Evolutionary conservation across 2,888 invertebrate species (phyloP).

Genomic region (Falcaria lacertinaria): DNA sequence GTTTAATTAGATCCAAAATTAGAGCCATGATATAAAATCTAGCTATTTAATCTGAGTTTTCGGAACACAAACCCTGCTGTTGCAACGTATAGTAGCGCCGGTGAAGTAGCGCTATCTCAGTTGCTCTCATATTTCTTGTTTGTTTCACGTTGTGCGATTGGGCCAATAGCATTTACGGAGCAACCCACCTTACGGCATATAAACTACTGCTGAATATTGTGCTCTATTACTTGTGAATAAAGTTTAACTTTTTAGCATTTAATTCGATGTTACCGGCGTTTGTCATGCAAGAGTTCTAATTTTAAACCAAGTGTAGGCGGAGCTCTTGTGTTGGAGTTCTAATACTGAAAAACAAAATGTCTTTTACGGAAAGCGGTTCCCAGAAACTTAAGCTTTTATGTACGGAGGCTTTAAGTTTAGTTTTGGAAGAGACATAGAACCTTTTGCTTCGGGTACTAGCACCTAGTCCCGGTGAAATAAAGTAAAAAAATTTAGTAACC

Average conservation of each 20-base stretch:
- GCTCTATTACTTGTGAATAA: conserved; percentile 71
- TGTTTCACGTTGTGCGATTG: conserved; percentile 73
- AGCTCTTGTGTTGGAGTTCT: conserved; percentile 71
- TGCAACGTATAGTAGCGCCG: conserved; percentile 18
- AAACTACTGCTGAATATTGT: conserved; percentile 70
- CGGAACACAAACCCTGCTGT: conserved; percentile 15
- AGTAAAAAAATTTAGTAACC: conserved; percentile 77
- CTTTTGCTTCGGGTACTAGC: conserved; percentile 43
- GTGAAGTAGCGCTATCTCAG: conserved; percentile 56
- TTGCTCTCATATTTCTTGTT: conserved; percentile 71
- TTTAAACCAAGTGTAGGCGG: conserved; percentile 80
- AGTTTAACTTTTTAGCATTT: conserved; percentile 76
- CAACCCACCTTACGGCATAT: conserved; percentile 75
- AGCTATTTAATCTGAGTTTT: conserved; percentile 3
- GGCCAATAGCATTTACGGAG: conserved; percentile 76
- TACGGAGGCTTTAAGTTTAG: conserved; percentile 66
- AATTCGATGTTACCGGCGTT: conserved; percentile 75
- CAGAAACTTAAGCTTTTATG: conserved; percentile 77
- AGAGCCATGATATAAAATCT: conserved; percentile 3
- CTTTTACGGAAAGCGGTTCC: conserved; percentile 76
- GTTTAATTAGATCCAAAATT: not conserved
- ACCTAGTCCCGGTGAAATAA: conserved; percentile 63
- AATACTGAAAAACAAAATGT: conserved; percentile 77
- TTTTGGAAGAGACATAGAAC: conserved; percentile 58
- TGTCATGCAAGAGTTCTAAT: conserved; percentile 79